A percentile compares a stretch with the other conserved stretches of the same genome.
These are phyloP conservation scores for Torymus auratus DNA, from an alignment of 2,888 invertebrate genomes.

Conservation along the genomic window DNA sequence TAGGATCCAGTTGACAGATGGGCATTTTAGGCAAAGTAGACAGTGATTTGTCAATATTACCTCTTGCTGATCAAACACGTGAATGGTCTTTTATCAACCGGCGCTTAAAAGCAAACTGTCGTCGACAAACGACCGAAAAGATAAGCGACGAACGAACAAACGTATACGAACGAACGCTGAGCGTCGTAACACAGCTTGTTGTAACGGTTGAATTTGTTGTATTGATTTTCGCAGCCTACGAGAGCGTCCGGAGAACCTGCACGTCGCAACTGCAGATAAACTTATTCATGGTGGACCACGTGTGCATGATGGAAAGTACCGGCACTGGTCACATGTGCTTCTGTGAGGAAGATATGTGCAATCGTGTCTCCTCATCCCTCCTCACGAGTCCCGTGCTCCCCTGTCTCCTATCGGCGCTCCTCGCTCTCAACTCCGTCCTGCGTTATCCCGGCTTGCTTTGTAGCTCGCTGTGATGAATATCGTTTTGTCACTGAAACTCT, in stretches of 20 bases:
- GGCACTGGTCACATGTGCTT: constrained; percentile 99
- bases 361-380: constrained; percentile 78
- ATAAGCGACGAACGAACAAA: background rate
- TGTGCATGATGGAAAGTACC: constrained; percentile 99
- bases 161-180: no score
- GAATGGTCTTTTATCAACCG: constrained; percentile 23
- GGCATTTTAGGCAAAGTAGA: no score
- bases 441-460: constrained; percentile 73
- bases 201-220: constrained; percentile 23
- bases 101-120: no score
- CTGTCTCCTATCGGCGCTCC: constrained; percentile 69
- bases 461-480: constrained; percentile 74
- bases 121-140: no score
- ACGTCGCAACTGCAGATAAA: constrained; percentile 96
- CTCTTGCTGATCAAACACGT: background rate
- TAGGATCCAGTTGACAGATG: no score
- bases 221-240: constrained; percentile 84
- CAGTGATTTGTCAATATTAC: no score
- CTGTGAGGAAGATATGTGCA: constrained; percentile 98
- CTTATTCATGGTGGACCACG: constrained; percentile 98
- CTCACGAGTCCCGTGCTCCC: constrained; percentile 71
- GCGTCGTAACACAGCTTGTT: constrained; percentile 27
- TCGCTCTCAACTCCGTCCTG: constrained; percentile 68
- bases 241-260: constrained; percentile 93
- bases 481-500: constrained; percentile 61